Evolutionary conservation across 2,797 vertebrate genomes (phyloP), one percentile per base, ranked within the genome.

Genomic region (Tiaroga cobitis): DNA sequence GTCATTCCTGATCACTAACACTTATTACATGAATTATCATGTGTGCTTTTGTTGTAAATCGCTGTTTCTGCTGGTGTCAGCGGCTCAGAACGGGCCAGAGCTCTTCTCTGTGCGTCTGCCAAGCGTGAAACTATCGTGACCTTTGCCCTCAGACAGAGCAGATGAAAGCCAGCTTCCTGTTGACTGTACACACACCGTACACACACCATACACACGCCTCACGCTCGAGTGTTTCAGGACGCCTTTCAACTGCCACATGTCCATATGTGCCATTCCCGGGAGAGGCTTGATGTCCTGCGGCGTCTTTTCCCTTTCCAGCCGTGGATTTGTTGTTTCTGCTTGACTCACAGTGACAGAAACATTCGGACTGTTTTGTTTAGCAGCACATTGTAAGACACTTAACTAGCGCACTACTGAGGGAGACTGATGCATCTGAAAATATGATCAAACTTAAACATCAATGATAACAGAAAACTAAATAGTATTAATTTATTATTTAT

Each of bases 101-200:
- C 29, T 32, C 61, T 65, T 84, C 78, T 87, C 81, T 82, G 73
- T 26, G 63, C 16, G 4, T 61, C 26, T 81, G 74, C 83, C 86
- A 87, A 81, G 16, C 51, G 65, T 49, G 63, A 39, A 70, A 43
- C 61, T 41, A 32, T 10, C 24, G 56, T 21, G 69, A 70, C 41
- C 75, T 51, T 41, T 49, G 56, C 67, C 63, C 74, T 82, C 79
- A 89, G 77, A 87, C 37, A 8, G 69, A 83, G 46, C 43, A 86
- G 83, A 90, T 88, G 68, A 89, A 89, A 86, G 81, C 34, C 54
- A 8, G 69, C 51, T 82, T 89, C 86, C 82, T 89, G 87, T 85
- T 87, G 85, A 85, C 89, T 69, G 86, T 83, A 82, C 79, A 81
- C 46, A 49, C 81, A 77, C 76, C 46, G 59, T 29, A 49, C 59